These are phyloP conservation scores for Cataglyphis hispanica DNA, from an alignment of 1,140 invertebrate species.

Conservation along the genomic window DNA sequence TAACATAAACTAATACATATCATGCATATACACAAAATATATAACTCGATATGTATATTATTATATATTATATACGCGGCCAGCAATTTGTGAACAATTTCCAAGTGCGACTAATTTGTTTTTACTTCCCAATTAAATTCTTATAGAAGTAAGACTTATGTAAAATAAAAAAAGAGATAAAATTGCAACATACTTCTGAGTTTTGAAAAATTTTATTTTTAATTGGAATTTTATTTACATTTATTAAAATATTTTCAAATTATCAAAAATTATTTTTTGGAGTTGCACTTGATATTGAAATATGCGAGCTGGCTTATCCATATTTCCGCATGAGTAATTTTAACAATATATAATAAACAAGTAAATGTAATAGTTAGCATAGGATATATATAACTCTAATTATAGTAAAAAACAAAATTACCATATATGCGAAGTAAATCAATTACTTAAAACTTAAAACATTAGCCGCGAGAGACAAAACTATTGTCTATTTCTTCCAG, in stretches of 20 bases:
- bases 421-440: background rate
- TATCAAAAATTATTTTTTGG: background rate
- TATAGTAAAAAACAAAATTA: constrained; percentile 6
- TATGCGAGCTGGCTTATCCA: constrained; percentile 27
- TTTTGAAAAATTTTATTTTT: background rate
- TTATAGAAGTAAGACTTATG: too few relatives aligned
- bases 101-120: background rate
- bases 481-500: constrained; percentile 26
- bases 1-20: constrained; percentile 63
- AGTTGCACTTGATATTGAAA: background rate
- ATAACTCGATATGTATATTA: constrained; percentile 41
- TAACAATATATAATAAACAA: constrained; percentile 37
- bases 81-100: constrained; percentile 27
- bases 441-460: constrained; percentile 53
- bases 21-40: constrained; percentile 22
- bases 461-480: constrained; percentile 4
- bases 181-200: background rate
- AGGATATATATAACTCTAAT: constrained; percentile 39
- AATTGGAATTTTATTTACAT: background rate
- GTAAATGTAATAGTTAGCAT: constrained; percentile 33
- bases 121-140: background rate
- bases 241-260: background rate
- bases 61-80: constrained; percentile 12
- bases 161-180: background rate
- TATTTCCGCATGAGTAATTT: constrained; percentile 39